Evolutionary conservation across 2,888 invertebrate species (phyloP), one percentile per base, ranked within the genome.

Genomic region (Chrysomela aeneicollis): DNA sequence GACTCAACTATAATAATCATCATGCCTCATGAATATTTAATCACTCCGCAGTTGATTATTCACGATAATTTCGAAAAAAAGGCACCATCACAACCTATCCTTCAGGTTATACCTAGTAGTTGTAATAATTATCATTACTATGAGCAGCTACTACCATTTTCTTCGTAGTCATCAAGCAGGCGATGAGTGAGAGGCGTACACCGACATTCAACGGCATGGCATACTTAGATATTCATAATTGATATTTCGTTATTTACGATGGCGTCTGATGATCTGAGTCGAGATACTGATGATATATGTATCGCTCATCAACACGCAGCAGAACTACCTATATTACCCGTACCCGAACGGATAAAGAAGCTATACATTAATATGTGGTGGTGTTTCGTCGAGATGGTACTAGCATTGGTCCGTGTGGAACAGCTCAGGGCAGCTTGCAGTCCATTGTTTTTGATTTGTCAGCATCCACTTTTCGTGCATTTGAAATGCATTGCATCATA

Each of bases 201-300:
- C 59, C 70, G 68, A 15, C 42, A 73, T 76, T 76, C 77, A 78
- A 75, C 71, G 72, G 68, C 76, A n/a, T 26, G 15, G 42, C 42
- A 75, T 76, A 75, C 77, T 78, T 78, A 78, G 79, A 79, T 80
- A 79, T 79, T 78, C 79, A 79, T 80, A 79, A 80, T 80, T 80
- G 80, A 80, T 80, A 80, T 79, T 80, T 78, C 73, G 73, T 74
- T 76, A 78, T 78, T 78, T 77, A 77, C 77, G 70, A 71, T 73
- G 73, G 67, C 73, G 71, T 70, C 72, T 59, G 77, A n/a, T n/a
- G n/a, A 77, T 76, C 69, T 68, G 66, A 68, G 70, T 69, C 64
- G 59, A 73, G 77, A 77, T 57, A 57, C 57, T 15, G 51, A 64
- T 59, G 54, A 59, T 59, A 55, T 64, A 64, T 59, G 53, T 59